Percentiles rank a stretch among this genome's conserved stretches.
Conservation (phyloP, 23 tunicate genomes). For the Ciona savignyi region DNA sequence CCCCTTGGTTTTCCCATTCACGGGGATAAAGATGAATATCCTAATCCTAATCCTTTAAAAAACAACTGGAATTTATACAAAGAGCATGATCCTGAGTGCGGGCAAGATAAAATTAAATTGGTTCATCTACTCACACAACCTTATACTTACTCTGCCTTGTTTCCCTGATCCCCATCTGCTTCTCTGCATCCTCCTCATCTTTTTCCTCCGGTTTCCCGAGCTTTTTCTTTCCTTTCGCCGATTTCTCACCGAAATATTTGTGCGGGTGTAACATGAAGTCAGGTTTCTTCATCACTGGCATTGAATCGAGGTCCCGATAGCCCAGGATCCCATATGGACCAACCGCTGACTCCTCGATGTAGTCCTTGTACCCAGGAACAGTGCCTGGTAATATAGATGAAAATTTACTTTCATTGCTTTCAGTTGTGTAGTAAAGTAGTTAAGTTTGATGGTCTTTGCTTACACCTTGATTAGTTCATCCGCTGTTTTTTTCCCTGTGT, state of each 20-base stretch:
- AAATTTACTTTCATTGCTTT: no score
- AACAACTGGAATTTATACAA: no score
- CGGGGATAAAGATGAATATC: no score
- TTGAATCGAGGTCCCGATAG: conserved; percentile 58
- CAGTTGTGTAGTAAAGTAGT: no score
- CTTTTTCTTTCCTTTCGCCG: conserved; percentile 25
- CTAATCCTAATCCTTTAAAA: no score
- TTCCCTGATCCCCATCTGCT: conserved; percentile 1
- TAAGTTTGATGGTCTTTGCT: no score
- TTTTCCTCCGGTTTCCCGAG: conserved; percentile 2
- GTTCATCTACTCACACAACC: no score
- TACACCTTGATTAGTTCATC: no score
- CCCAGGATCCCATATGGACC: conserved; percentile 84
- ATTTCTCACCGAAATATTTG: conserved; percentile 90
- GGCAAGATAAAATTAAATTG: no score
- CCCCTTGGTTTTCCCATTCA: no score
- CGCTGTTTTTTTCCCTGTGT: no score
- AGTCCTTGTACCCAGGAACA: conserved; percentile 64
- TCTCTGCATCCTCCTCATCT: conserved; percentile 3
- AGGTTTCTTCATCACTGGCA: conserved; percentile 77
- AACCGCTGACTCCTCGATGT: conserved; percentile 84
- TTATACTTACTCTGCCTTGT: conserved; percentile 22
- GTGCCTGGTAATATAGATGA: conserved; percentile 31
- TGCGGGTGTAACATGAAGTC: conserved; percentile 94
- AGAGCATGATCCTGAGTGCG: no score